Base-by-base conservation (phyloP, 2,113 vertebrate species). In the Heterotilapia buettikoferi region DNA sequence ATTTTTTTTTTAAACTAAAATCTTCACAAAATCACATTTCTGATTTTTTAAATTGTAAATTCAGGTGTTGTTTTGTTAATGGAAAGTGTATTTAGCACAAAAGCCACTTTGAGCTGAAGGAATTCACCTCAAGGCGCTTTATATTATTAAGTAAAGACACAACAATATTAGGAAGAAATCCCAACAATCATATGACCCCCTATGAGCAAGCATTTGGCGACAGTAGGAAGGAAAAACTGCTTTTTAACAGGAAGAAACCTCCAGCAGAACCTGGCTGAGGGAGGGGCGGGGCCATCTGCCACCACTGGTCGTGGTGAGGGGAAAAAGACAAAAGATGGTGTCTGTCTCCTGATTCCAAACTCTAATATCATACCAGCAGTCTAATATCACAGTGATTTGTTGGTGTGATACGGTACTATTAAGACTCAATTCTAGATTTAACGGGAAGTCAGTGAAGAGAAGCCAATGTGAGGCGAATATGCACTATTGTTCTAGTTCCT, bases 151-250 rank as follows among this genome's bases (percentile, higher is more conserved):
- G 61, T 66, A 66, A 38, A 38, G 19, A 66, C 10, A 0, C 19
- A 66, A 38, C 10, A n/a, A 3, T 2, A 38, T 66, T 66, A 66
- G 19, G 38, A 66, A 38, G 10, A 66, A 66, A 13, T 19, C 33
- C 33, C 10, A 66, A 21, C 33, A 66, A 38, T 66, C 61, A 38
- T 1, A 21, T 1, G 10, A 66, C 19, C 19, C 5, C 33, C 33
- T 13, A 0, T 66, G 19, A 66, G 0, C 61, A 66, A 66, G 3
- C 10, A 38, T 66, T 13, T 66, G 61, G 33, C 4, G 0, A 66
- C 61, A 38, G 61, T 38, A n/a, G 33, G 33, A 66, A 66, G 61
- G 0, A 38, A 66, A 66, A 66, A 66, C 19, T 7, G 18, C 10
- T 21, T 66, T 38, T 66, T 66, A 66, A 61, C 57, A 61, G 57